Base-by-base conservation (phyloP, 1,140 invertebrate genomes). In the Drosophila sp. region DNA sequence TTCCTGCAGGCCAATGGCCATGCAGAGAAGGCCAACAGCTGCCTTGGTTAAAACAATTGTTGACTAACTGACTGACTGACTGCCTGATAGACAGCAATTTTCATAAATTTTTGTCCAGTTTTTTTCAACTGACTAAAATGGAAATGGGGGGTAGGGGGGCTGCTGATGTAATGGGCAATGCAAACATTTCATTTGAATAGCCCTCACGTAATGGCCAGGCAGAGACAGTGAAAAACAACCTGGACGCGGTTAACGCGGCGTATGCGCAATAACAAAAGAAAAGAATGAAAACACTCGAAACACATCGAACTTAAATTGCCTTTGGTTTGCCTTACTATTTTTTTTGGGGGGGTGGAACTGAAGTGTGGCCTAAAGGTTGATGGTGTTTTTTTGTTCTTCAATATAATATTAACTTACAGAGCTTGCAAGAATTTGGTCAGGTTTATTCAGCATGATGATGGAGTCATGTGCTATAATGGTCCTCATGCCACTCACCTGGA, bases 181-280 rank as follows among this genome's bases (percentile, higher is more conserved):
- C 79, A 83, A 82, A 83, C 79, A 86, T 75, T 87, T 86, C 79
- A 85, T 75, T 79, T 87, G 84, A 87, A 86, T 86, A 86, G 86
- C 79, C 87, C 79, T 17, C 17, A 17, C 60, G 82, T 87, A 86
- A 86, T 87, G 80, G 89, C 72, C 55, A 64, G 71, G 70, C 55
- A 64, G 75, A 67, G 73, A 85, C 60, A 67, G 64, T 44, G 50
- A 41, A 40, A 44, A 30, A 25, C 62, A 73, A 63, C 60, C 55
- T 66, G 8, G 10, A 38, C 35, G 35, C 35, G 35, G 77, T 72
- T 60, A 47, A 75, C 70, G 65, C 58, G 76, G 83, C 83, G 83
- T 87, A 79, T 87, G 60, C 62, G 65, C 84, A 79, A 89, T 76
- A 55, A 63, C 33, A 35, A 63, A 44, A 60, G n/a, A 63, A 55